Base-by-base conservation (phyloP, 1,140 invertebrate genomes). In the Zophobas morio region DNA sequence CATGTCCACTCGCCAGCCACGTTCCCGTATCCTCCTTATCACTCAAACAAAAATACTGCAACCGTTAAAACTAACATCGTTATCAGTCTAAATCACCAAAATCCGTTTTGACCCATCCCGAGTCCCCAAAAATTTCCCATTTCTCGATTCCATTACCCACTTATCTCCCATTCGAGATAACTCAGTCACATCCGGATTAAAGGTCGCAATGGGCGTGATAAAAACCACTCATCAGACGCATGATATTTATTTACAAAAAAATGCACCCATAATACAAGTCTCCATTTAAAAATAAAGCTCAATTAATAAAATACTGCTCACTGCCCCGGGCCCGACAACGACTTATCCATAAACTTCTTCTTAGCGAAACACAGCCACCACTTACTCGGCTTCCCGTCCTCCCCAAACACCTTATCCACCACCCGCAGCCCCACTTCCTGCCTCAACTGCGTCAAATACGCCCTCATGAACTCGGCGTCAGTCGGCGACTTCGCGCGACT, bases 291-390 rank as follows among this genome's bases (percentile, higher is more conserved):
- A 20, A 3, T 39, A 20, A 6, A 8, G 8, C 57, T 46, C 57
- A 79, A 75, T 47, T 56, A 39, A 8, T 42, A 47, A 74, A 76
- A 78, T 51, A 74, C 78, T 39, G 70, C 66, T 90, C 87, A 92
- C 82, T 94, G 93, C 33, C 94, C 94, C 6, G 93, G 94, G 0
- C 91, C 94, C 57, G 95, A 95, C 3, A 99, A 88, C 53, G 96
- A 98, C 86, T 99, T 99, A 84, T 99, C 98, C 98, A 99, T 99
- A 85, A 99, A 99, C 89, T 98, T 98, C 90, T 98, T 98, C 85
- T 98, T 98, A 8, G 97, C 94, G 89, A 99, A 99, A 85, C 98
- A 99, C 37, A 99, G 88, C 99, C 99, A 99, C 98, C 98, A 99
- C 89, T 99, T 99, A 84, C 96, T 98, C 6, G 98, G 97, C 84